phyloP scores from a whole-genome alignment of 2,797 vertebrate genomes.

The Falco novaeseelandiae region DNA sequence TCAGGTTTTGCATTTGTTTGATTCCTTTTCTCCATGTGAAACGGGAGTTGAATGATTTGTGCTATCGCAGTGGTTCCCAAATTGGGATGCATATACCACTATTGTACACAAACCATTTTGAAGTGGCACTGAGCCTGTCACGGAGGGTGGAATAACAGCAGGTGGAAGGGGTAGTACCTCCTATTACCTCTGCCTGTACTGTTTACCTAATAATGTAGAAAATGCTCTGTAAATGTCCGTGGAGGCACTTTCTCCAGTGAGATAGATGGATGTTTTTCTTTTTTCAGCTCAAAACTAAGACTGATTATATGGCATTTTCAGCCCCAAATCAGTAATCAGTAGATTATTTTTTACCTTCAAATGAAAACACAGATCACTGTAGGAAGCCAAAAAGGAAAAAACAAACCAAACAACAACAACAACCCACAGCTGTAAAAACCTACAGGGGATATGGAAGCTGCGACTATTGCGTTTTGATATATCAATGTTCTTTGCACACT shows the following conservation, averaged over 20 bases:
- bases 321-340: background rate
- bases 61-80: fast-evolving
- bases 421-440: background rate
- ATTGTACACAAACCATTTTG: background rate
- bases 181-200: background rate
- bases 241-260: background rate
- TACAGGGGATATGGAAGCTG: background rate
- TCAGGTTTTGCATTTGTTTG: background rate
- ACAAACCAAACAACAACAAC: background rate
- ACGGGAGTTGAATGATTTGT: background rate
- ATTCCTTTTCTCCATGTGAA: background rate
- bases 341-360: background rate
- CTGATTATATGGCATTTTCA: background rate
- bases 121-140: background rate
- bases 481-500: background rate
- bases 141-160: background rate
- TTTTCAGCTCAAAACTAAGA: background rate
- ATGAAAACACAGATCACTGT: background rate
- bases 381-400: background rate
- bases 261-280: background rate
- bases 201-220: background rate
- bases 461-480: background rate
- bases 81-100: background rate
- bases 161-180: background rate
- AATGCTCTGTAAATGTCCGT: background rate